Evolutionary conservation across 2,797 vertebrate genomes (phyloP).

Genomic region (Xyrichtys novacula): DNA sequence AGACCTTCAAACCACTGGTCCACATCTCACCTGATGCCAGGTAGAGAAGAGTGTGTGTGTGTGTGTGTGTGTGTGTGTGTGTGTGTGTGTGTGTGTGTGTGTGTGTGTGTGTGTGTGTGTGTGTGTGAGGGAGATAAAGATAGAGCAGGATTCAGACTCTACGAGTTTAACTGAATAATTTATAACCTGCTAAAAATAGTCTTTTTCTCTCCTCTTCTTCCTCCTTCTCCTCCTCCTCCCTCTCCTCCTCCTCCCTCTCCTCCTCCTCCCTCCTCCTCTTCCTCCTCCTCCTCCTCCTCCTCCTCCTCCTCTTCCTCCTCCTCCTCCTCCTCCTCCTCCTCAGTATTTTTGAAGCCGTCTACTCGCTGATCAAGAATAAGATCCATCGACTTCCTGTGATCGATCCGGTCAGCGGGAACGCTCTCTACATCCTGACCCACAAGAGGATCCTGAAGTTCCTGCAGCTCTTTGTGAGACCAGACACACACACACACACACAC

Average conservation of each 20-base stretch:
- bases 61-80: conserved; percentile 21
- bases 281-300: conserved; percentile 48
- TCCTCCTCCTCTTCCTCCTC: conserved; percentile 50
- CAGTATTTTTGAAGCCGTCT: conserved; percentile 98
- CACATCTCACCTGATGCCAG: conserved; percentile 98
- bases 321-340: conserved; percentile 35
- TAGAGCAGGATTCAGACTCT: no score
- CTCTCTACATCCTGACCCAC: conserved; percentile 99
- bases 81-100: conserved; percentile 21
- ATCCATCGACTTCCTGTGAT: conserved; percentile 99
- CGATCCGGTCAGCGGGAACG: conserved; percentile 97
- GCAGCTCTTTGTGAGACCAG: conserved; percentile 97
- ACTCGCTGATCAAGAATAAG: conserved; percentile 99
- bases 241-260: conserved; percentile 33
- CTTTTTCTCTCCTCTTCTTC: no score
- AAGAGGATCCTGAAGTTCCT: conserved; percentile 99
- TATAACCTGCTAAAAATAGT: conserved; percentile 4
- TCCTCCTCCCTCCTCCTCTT: conserved; percentile 32
- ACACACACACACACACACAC: not conserved
- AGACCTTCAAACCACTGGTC: conserved; percentile 98
- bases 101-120: conserved; percentile 24
- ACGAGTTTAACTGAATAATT: conserved; percentile 35
- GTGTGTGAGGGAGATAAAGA: not conserved
- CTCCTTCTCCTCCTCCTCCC: conserved; percentile 40
- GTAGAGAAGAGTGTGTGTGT: conserved; percentile 82